Evolutionary conservation across 1,140 invertebrate genomes (phyloP), one percentile per base, ranked within the genome.

Genomic region (Halesus radiatus): DNA sequence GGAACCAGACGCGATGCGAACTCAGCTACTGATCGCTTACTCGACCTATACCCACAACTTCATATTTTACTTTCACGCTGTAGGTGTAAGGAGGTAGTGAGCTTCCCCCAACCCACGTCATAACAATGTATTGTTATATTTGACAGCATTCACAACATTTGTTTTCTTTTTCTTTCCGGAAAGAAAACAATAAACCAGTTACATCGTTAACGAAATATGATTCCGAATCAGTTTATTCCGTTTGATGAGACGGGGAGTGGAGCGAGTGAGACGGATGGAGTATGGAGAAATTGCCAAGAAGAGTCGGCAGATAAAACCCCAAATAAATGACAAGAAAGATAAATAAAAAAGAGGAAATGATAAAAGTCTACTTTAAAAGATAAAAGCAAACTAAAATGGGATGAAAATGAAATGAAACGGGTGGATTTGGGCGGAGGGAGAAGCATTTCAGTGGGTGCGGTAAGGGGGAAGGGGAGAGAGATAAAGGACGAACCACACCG

Each of bases 291-390:
- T 62, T 23, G 62, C 45, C 22, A 58, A 79, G 16, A 76, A 23
- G 26, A 60, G 70, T 80, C 64, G n/a, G 76, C 37, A 79, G 74
- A 82, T 80, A 82, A 81, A 80, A 79, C 76, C 76, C 79, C 70
- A 83, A 83, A 83, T 83, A 83, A 83, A 83, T 83, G 81, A 80
- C 76, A 73, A 70, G 66, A 80, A 83, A 83, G 81, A 83, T 83
- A 83, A 83, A 83, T 83, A 83, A 83, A 83, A 45, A 83, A 80
- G 81, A 83, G 81, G 81, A 83, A 83, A 83, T 83, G 81, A 83
- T 83, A 80, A 83, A 83, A 83, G 81, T 83, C 81, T 83, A 83
- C 81, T 83, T 83, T 83, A 80, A 83, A 83, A 83, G 81, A 83
- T 83, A 83, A 83, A 83, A 83, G 81, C 80, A 83, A 83, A 83